phyloP scores from a whole-genome alignment of 2,113 vertebrate genomes.

The Herpetotheres cachinnans region DNA sequence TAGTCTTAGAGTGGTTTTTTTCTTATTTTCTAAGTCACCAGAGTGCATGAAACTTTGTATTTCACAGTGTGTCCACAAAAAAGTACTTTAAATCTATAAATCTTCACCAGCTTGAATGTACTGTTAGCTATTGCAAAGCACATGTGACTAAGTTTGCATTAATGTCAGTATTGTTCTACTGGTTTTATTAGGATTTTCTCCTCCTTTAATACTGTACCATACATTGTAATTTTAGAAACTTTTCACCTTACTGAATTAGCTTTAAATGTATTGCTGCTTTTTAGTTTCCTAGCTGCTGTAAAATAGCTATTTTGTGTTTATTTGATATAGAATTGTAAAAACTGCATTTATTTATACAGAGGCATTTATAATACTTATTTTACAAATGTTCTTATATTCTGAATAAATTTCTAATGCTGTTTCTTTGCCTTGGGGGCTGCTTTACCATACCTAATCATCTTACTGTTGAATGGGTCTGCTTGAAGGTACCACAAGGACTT shows the following conservation, averaged over 20 bases:
- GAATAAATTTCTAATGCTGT: constrained; percentile 83
- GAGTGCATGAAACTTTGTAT: constrained; percentile 50
- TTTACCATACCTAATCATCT: neutral
- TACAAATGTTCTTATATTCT: constrained; percentile 86
- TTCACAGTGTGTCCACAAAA: constrained; percentile 29
- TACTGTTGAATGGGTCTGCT: neutral
- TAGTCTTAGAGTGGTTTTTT: neutral
- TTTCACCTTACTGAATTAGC: constrained; percentile 24
- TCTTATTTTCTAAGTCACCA: neutral
- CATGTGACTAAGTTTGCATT: constrained; percentile 51
- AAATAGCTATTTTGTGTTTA: constrained; percentile 73
- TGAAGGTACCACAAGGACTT: neutral
- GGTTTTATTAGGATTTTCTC: constrained; percentile 43
- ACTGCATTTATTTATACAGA: constrained; percentile 87
- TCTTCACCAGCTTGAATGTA: constrained; percentile 70
- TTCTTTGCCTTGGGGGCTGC: neutral
- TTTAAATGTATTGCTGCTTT: constrained; percentile 60
- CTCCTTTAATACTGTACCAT: constrained; percentile 32
- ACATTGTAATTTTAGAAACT: constrained; percentile 17
- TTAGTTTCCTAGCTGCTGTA: constrained; percentile 75
- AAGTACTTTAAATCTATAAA: neutral
- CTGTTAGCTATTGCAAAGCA: constrained; percentile 58
- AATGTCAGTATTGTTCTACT: constrained; percentile 55
- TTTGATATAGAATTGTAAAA: constrained; percentile 82
- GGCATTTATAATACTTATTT: constrained; percentile 85